A percentile compares a stretch with the other conserved stretches of the same genome.
These are phyloP conservation scores for Cepaea nemoralis DNA, from an alignment of 1,140 invertebrate genomes.

Conservation along the genomic window DNA sequence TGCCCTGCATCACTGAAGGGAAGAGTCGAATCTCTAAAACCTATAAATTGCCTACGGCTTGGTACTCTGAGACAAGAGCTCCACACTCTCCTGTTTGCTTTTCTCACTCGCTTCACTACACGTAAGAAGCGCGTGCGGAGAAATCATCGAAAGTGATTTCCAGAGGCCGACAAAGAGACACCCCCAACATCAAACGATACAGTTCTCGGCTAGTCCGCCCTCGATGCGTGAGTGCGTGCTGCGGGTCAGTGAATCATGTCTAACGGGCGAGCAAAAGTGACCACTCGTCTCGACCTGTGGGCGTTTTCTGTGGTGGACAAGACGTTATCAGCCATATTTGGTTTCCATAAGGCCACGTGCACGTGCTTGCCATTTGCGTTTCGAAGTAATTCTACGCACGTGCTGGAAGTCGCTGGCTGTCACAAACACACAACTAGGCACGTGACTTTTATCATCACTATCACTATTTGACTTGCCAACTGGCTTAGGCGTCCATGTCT, in stretches of 20 bases:
- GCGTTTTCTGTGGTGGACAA: neutral
- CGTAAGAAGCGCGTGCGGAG: neutral
- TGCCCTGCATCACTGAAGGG: too few species aligned
- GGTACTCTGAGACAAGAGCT: too few species aligned
- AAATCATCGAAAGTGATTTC: neutral
- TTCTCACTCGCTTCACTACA: too few species aligned
- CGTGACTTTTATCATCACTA: neutral
- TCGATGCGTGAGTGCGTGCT: neutral
- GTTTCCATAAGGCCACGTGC: conserved; percentile 14
- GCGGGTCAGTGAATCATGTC: neutral
- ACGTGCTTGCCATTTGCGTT: neutral
- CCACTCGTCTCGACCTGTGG: neutral
- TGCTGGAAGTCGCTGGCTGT: neutral
- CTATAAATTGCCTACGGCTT: too few species aligned
- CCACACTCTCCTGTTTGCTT: too few species aligned
- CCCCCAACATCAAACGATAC: neutral
- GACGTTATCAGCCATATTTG: conserved; percentile 1
- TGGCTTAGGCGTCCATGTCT: too few species aligned
- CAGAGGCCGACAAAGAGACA: neutral
- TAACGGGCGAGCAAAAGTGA: neutral
- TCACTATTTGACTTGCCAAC: too few species aligned
- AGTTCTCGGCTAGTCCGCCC: neutral
- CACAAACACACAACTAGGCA: neutral
- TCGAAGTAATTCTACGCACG: neutral
- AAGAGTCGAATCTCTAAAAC: too few species aligned